phyloP scores from a whole-genome alignment of 2,113 vertebrate species.

The Petrocephalus microphthalmus region DNA sequence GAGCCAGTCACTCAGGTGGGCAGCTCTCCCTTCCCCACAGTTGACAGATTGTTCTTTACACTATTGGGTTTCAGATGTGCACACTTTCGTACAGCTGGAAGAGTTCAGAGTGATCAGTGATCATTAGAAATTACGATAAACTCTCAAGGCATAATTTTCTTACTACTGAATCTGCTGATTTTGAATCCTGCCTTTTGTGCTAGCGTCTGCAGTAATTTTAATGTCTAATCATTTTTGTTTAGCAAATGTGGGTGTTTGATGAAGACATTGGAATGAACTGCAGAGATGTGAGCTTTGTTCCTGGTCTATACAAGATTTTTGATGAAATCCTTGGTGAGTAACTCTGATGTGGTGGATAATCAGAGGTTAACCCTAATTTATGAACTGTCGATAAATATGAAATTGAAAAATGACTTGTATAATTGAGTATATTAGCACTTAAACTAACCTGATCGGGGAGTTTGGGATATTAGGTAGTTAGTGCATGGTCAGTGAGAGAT shows the following conservation, averaged over 20 bases:
- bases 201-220: background rate
- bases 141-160: background rate
- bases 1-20: constrained; percentile 85
- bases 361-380: background rate
- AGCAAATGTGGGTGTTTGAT: constrained; percentile 99
- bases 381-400: background rate
- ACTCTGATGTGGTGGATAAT: background rate
- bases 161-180: background rate
- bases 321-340: constrained; percentile 94
- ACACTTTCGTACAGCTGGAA: background rate
- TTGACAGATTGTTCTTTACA: background rate
- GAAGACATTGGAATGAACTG: constrained; percentile 76
- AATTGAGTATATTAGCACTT: background rate
- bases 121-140: background rate
- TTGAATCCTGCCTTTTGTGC: background rate
- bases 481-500: background rate
- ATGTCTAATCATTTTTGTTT: constrained; percentile 7
- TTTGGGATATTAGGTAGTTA: background rate
- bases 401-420: background rate
- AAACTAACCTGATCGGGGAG: background rate
- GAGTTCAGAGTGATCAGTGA: background rate
- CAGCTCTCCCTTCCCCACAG: background rate
- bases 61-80: background rate
- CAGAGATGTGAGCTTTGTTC: constrained; percentile 87
- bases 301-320: constrained; percentile 97